phyloP scores from a whole-genome alignment of 2,113 vertebrate genomes.

The Hipposideros armiger region DNA sequence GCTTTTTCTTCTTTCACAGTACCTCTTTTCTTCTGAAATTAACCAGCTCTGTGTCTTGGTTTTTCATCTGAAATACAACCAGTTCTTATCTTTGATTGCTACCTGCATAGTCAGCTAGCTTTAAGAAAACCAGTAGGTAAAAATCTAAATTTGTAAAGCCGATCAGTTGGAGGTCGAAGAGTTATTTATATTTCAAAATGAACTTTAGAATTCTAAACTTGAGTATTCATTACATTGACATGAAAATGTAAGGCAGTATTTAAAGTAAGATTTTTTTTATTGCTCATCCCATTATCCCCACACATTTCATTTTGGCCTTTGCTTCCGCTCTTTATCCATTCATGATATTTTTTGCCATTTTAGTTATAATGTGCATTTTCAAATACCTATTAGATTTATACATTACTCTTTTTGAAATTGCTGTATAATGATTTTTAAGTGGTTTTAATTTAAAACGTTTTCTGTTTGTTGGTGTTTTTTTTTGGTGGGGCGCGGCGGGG shows the following conservation, averaged over 20 bases:
- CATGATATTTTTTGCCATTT: background rate
- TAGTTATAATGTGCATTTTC: background rate
- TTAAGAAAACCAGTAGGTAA: conserved; percentile 32
- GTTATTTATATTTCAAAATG: conserved; percentile 23
- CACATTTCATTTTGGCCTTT: background rate
- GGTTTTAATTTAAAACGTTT: background rate
- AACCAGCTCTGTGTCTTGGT: background rate
- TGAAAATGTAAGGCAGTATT: background rate
- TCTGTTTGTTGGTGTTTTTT: no score
- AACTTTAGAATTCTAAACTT: background rate
- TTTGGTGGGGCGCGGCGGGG: no score
- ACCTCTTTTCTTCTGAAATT: background rate
- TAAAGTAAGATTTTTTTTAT: conserved; percentile 11
- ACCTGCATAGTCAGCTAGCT: background rate
- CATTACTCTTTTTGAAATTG: background rate
- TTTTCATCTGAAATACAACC: background rate
- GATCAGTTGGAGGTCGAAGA: background rate
- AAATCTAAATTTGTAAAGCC: conserved; percentile 48
- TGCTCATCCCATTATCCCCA: background rate
- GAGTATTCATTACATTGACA: background rate
- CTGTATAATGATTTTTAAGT: background rate
- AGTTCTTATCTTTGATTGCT: conserved; percentile 20
- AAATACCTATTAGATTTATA: background rate
- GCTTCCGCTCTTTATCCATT: background rate
- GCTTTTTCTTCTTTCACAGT: background rate